A percentile compares a stretch with the other conserved stretches of the same genome.
Evolutionary conservation across 2,888 invertebrate genomes (phyloP).

Genomic region (Dynastes tityus): DNA sequence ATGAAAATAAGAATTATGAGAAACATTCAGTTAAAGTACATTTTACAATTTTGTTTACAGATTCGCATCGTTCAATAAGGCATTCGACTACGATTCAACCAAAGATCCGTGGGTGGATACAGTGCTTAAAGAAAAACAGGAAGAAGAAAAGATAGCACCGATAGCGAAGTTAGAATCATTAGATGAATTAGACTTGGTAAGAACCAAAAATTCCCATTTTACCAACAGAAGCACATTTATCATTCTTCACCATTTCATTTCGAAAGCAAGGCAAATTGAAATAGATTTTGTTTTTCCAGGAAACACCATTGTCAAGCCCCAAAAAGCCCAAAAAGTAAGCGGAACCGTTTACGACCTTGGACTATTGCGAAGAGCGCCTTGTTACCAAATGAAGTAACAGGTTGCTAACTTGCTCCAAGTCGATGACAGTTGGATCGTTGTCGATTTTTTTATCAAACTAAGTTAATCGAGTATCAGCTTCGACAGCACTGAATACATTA

Average conservation of each 20-base stretch:
- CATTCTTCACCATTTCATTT: background rate
- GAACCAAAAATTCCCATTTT: conserved; percentile 47
- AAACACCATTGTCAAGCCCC: conserved; percentile 61
- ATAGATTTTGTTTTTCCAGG: conserved; percentile 57
- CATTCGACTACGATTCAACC: conserved; percentile 67
- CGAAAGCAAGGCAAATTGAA: conserved; percentile 45
- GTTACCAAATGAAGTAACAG: background rate
- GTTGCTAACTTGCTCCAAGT: conserved; percentile 2
- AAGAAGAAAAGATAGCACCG: conserved; percentile 72
- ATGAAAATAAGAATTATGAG: too few species aligned
- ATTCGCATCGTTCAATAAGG: conserved; percentile 69
- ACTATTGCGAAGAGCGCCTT: background rate
- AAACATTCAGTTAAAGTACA: background rate
- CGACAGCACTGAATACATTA: conserved; percentile 24
- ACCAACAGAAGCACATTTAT: background rate
- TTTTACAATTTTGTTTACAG: conserved; percentile 59
- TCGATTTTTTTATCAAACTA: conserved; percentile 38
- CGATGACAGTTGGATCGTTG: conserved; percentile 29
- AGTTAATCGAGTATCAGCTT: conserved; percentile 34
- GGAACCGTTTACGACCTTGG: conserved; percentile 23
- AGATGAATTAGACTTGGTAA: conserved; percentile 76
- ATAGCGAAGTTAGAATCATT: conserved; percentile 79
- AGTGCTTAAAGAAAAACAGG: conserved; percentile 58
- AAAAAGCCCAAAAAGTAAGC: conserved; percentile 60
- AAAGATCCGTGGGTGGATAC: conserved; percentile 60